Percentiles rank a stretch among this genome's conserved stretches.
Evolutionary conservation across 2,888 invertebrate genomes (phyloP).

Genomic region (Ethmia dodecea): DNA sequence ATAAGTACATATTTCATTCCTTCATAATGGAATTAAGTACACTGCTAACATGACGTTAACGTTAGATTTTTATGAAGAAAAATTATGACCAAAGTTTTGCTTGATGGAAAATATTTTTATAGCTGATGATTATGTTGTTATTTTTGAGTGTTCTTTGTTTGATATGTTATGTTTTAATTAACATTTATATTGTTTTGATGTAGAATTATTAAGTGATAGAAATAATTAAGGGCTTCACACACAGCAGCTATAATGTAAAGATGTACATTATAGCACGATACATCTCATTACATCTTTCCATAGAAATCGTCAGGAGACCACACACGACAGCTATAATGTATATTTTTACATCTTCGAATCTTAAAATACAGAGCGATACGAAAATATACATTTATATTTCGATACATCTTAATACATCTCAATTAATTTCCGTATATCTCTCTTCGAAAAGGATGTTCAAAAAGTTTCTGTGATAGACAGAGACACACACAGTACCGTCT

Average conservation of each 20-base stretch:
- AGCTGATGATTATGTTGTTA: too few relatives aligned
- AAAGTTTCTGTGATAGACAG: slow-evolving; percentile 1
- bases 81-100: too few relatives aligned
- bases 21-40: too few relatives aligned
- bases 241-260: slow-evolving; percentile 2
- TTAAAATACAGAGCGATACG: slow-evolving; percentile 7
- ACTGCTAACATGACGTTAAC: too few relatives aligned
- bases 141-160: too few relatives aligned
- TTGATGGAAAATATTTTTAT: too few relatives aligned
- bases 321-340: slow-evolving; percentile 4
- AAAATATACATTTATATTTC: slow-evolving; percentile 14
- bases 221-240: slow-evolving; percentile 1
- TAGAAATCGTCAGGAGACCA: slow-evolving; percentile 4
- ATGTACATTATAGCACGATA: slow-evolving; percentile 5
- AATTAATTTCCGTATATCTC: slow-evolving; percentile 1
- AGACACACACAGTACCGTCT: too few relatives aligned
- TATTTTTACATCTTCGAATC: slow-evolving; percentile 7
- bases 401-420: slow-evolving; percentile 12
- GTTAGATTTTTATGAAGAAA: too few relatives aligned
- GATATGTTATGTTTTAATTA: too few relatives aligned
- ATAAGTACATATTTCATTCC: too few relatives aligned
- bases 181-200: too few relatives aligned
- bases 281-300: slow-evolving; percentile 3
- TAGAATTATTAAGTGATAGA: too few relatives aligned
- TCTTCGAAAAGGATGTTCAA: slow-evolving; percentile 9